Evolutionary conservation across 2,113 vertebrate genomes (phyloP).

Genomic region (Parotia lawesii): DNA sequence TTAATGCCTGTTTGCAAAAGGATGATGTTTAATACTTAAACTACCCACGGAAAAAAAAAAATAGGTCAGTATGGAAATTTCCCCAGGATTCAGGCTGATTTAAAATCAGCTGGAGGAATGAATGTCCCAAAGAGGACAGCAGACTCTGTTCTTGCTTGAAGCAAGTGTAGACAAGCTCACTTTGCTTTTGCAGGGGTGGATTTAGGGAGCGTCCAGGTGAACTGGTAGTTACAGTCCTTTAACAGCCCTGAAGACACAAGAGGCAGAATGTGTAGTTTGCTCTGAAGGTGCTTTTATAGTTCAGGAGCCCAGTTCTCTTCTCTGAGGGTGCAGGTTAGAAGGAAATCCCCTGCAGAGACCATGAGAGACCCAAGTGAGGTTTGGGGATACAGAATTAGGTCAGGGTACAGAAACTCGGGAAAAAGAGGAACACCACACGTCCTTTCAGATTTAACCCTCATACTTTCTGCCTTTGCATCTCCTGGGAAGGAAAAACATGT

Average conservation of each 20-base stretch:
- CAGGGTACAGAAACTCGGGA: neutral
- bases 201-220: neutral
- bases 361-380: neutral
- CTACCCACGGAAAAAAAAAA: neutral
- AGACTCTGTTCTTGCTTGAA: neutral
- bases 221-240: neutral
- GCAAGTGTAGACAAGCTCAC: neutral
- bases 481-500: neutral
- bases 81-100: neutral
- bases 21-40: slow-evolving; percentile 32
- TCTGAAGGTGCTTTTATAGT: neutral
- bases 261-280: neutral
- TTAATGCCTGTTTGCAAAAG: slow-evolving; percentile 31
- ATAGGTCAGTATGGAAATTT: slow-evolving; percentile 14
- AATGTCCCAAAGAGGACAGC: neutral
- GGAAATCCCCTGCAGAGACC: neutral
- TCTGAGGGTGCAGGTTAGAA: neutral
- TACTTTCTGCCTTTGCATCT: neutral
- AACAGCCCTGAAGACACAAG: neutral
- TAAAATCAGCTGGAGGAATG: neutral
- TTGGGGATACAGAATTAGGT: neutral
- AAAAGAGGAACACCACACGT: neutral
- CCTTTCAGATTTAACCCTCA: neutral
- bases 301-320: neutral
- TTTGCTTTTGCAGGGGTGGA: neutral